phyloP scores from a whole-genome alignment of 2,888 invertebrate genomes.

The Cheilosia scutellata region DNA sequence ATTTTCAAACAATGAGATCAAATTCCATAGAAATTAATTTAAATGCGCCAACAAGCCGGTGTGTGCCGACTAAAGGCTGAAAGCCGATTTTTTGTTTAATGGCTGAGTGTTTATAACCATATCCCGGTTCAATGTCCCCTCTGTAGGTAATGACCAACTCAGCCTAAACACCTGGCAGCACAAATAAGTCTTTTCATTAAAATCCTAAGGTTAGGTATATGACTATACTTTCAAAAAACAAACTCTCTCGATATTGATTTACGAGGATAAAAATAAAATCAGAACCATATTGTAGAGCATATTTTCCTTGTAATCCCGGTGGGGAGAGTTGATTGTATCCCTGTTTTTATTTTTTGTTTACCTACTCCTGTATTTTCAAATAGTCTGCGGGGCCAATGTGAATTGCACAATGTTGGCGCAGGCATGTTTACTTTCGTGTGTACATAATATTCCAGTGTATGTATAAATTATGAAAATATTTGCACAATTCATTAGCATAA shows the following conservation, averaged over 20 bases:
- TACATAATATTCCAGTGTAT: slow-evolving; percentile 16
- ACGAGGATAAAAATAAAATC: not conserved
- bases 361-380: not conserved
- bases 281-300: not conserved
- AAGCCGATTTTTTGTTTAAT: not conserved
- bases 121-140: not conserved
- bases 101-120: not conserved
- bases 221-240: not conserved
- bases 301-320: not conserved
- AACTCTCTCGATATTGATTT: slow-evolving; percentile 1
- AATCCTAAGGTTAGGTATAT: not conserved
- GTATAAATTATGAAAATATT: slow-evolving; percentile 60
- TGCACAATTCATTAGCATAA: slow-evolving; percentile 62
- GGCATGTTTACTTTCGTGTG: slow-evolving; percentile 26
- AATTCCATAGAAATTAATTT: not conserved
- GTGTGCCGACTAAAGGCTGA: too few relatives aligned
- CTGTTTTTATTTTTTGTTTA: not conserved
- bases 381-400: slow-evolving; percentile 10
- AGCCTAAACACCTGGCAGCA: not conserved
- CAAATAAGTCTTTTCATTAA: not conserved
- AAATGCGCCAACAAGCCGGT: not conserved
- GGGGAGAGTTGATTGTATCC: not conserved
- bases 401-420: slow-evolving; percentile 13
- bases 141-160: not conserved
- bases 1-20: not conserved